Conservation (phyloP, 1,140 invertebrate genomes). For the Andricus grossulariae region DNA sequence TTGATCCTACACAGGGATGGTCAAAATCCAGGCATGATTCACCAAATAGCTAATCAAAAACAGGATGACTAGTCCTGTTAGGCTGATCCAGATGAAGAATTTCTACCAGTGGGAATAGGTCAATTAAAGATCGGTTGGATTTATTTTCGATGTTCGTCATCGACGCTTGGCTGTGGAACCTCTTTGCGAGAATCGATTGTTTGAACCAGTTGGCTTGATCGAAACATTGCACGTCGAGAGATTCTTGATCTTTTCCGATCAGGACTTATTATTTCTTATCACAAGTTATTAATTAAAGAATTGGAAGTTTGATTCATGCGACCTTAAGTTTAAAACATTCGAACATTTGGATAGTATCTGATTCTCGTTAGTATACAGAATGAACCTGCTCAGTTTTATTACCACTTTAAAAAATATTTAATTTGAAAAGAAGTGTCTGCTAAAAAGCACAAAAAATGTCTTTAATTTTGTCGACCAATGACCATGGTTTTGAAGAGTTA, state of each 20-base stretch:
- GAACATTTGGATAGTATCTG: too few species aligned
- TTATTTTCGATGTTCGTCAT: slow-evolving; percentile 24
- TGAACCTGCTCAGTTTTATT: too few species aligned
- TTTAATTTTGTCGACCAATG: too few species aligned
- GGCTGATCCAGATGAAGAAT: slow-evolving; percentile 6
- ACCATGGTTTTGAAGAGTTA: too few species aligned
- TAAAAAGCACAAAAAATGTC: too few species aligned
- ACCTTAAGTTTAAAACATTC: too few species aligned
- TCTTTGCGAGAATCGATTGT: slow-evolving; percentile 24
- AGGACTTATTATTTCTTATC: too few species aligned
- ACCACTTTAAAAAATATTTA: too few species aligned
- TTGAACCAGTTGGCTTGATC: slow-evolving; percentile 20
- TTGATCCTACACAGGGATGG: neutral
- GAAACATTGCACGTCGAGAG: slow-evolving; percentile 3
- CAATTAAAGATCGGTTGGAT: slow-evolving; percentile 18
- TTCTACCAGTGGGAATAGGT: slow-evolving; percentile 3
- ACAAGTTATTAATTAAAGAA: too few species aligned
- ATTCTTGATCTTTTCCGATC: neutral
- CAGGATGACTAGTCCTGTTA: slow-evolving; percentile 13
- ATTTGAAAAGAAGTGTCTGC: too few species aligned
- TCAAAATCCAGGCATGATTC: neutral
- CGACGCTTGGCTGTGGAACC: slow-evolving; percentile 29
- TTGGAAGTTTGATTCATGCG: too few species aligned
- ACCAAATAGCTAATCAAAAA: slow-evolving; percentile 31
- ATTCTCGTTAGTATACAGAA: too few species aligned